Percentiles rank a stretch among this genome's conserved stretches.
phyloP scores from a whole-genome alignment of 2,797 vertebrate species.

The Sebastes kiyomatsui region DNA sequence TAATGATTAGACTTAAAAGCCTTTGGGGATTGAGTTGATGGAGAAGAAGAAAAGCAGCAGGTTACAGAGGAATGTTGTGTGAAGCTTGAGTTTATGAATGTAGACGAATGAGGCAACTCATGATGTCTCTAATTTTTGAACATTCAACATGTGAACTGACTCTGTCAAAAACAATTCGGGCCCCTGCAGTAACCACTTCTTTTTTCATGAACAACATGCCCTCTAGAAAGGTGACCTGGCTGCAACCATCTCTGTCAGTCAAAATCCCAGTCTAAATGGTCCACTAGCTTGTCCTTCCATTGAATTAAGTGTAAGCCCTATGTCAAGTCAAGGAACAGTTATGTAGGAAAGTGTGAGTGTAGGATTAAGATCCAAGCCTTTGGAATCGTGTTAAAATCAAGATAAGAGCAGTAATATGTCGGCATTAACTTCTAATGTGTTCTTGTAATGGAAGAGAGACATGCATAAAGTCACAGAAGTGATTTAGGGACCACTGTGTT shows the following conservation, averaged over 20 bases:
- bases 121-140: background rate
- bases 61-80: background rate
- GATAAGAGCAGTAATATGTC: background rate
- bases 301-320: background rate
- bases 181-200: background rate
- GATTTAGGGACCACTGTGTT: background rate
- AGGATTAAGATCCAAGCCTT: background rate
- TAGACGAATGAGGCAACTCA: background rate
- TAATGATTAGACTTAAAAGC: background rate
- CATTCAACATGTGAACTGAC: background rate
- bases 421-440: background rate
- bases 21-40: background rate
- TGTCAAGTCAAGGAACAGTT: background rate
- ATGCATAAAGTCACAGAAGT: background rate
- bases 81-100: background rate
- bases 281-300: background rate
- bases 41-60: background rate
- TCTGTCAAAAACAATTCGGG: background rate
- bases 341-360: background rate
- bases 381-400: background rate
- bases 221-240: background rate
- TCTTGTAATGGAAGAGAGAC: background rate
- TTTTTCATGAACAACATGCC: background rate
- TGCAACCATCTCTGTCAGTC: background rate
- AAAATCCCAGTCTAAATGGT: background rate